phyloP scores from a whole-genome alignment of 1,140 invertebrate genomes.

The Drosophila melanogaster region DNA sequence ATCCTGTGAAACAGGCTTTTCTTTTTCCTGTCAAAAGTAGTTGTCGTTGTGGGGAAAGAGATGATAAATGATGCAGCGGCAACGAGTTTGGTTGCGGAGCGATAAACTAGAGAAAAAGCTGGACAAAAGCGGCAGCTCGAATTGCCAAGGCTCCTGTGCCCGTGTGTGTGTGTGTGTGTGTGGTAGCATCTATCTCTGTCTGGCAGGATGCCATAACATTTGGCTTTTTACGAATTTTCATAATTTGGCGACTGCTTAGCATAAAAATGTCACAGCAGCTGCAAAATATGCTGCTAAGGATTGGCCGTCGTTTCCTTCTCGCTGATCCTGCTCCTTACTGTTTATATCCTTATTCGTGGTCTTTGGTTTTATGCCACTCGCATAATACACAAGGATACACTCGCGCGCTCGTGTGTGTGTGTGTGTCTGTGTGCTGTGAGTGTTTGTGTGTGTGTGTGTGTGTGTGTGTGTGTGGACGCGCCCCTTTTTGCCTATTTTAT shows the following conservation, averaged over 20 bases:
- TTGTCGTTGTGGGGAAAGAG: slow-evolving; percentile 17
- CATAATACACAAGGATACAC: slow-evolving; percentile 55
- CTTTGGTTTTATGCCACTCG: slow-evolving; percentile 64
- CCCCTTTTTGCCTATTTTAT: slow-evolving; percentile 79
- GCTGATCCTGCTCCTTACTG: slow-evolving; percentile 23
- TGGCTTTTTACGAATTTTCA: slow-evolving; percentile 80
- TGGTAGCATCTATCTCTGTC: slow-evolving; percentile 23
- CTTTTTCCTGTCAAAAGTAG: neutral
- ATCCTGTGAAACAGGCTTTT: slow-evolving; percentile 2
- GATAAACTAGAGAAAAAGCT: slow-evolving; percentile 52
- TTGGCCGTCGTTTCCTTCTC: slow-evolving; percentile 21
- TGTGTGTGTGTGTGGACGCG: slow-evolving; percentile 36
- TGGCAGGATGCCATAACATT: slow-evolving; percentile 76
- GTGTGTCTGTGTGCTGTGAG: slow-evolving; percentile 18
- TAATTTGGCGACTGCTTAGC: slow-evolving; percentile 80
- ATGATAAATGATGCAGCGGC: slow-evolving; percentile 72
- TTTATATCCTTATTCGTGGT: slow-evolving; percentile 37
- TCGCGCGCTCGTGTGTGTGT: slow-evolving; percentile 8
- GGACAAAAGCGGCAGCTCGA: slow-evolving; percentile 38
- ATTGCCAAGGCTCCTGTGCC: slow-evolving; percentile 51
- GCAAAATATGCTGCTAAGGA: slow-evolving; percentile 70
- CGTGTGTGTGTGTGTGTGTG: neutral
- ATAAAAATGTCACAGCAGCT: slow-evolving; percentile 81
- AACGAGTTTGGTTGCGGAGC: slow-evolving; percentile 71
- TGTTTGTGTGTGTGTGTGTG: slow-evolving; percentile 8